Evolutionary conservation across 2,113 vertebrate species (phyloP), one percentile per base, ranked within the genome.

Genomic region (Ciconia stormi): DNA sequence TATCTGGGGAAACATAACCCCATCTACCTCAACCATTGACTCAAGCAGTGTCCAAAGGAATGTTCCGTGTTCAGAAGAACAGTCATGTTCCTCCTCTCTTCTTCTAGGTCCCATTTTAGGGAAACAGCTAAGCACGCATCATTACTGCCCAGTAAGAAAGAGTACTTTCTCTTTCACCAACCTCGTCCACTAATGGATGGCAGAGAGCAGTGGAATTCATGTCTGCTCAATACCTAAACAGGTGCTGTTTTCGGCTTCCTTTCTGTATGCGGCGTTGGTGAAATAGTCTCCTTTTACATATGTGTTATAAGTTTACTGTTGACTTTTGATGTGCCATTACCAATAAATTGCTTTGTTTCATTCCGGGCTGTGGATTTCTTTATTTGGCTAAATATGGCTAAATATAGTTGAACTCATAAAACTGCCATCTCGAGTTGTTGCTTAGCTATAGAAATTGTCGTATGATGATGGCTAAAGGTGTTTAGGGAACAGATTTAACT

Each of bases 281-380:
- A 47, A 18, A 78, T 23, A 26, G 17, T 29, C 65, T 62, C 61
- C 30, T 42, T 82, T 61, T 27, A 32, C 7, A 7, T 16, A 6
- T 0, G 53, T 11, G 32, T 34, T 63, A 4, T 16, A 62, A 70
- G 59, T 91, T 93, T 77, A n/a, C 79, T 84, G 50, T 19, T 82
- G 47, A 20, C 55, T 82, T 93, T 93, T 72, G n/a, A 46, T 32
- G 38, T 46, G 65, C 93, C 78, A 26, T 85, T 65, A 26, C 55
- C 69, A 98, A 97, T 98, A 98, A 98, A 98, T 42, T 71, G 65
- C 83, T 93, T 97, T 89, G 38, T 47, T 73, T 53, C 72, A 12
- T 66, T 72, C 88, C 49, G 66, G 84, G 26, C 87, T 93, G 14
- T 58, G 76, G 49, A 38, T 95, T 83, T 53, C 21, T 90, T 82